Conservation (phyloP, 2,113 vertebrate genomes). For the Aptenodytes patagonicus region DNA sequence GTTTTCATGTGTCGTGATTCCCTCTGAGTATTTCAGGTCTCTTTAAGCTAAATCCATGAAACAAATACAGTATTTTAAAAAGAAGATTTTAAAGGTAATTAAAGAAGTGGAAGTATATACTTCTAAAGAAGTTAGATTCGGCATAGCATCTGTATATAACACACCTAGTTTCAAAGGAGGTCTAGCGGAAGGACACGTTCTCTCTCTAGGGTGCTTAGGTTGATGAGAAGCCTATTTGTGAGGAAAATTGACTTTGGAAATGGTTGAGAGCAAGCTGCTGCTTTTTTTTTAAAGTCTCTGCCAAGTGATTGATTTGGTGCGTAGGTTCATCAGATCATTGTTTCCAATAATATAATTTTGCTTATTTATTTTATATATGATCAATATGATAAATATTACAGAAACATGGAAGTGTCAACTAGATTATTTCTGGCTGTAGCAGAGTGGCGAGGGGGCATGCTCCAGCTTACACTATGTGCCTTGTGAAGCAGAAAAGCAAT, state of each 20-base stretch:
- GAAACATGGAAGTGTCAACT: conserved; percentile 22
- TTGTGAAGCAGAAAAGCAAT: conserved; percentile 80
- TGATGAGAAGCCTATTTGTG: conserved; percentile 68
- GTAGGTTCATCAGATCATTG: conserved; percentile 66
- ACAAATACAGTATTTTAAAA: neutral
- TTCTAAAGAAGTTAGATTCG: neutral
- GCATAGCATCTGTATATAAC: neutral
- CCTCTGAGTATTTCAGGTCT: neutral
- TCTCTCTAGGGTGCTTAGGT: neutral
- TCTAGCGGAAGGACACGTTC: neutral
- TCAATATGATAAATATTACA: conserved; percentile 68
- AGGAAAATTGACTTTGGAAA: conserved; percentile 72
- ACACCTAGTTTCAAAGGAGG: neutral
- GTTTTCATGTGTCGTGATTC: accelerated
- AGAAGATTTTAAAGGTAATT: neutral
- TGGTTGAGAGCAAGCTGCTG: conserved; percentile 20
- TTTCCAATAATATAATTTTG: conserved; percentile 65
- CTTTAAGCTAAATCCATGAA: neutral
- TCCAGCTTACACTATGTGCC: conserved; percentile 47
- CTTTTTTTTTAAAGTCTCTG: neutral
- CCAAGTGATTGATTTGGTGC: conserved; percentile 68
- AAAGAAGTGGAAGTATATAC: neutral
- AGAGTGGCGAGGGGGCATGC: neutral
- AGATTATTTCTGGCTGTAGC: neutral
- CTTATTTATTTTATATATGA: conserved; percentile 69